Percentiles rank a stretch among this genome's conserved stretches.
Evolutionary conservation across 2,888 invertebrate genomes (phyloP).

Genomic region (Ligdia adustata): DNA sequence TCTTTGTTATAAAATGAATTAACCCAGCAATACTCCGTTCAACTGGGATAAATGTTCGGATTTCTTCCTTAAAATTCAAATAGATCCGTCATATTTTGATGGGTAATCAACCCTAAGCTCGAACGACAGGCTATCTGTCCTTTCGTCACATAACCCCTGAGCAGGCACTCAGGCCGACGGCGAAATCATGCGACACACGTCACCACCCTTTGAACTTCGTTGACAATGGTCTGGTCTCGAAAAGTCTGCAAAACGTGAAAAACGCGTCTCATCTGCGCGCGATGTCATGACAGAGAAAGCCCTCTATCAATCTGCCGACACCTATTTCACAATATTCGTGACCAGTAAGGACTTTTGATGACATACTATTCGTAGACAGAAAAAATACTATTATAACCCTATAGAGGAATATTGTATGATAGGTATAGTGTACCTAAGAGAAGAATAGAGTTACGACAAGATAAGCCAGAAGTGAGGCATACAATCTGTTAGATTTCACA

Average conservation of each 20-base stretch:
- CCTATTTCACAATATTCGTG: slow-evolving; percentile 48
- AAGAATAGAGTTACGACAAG: no score
- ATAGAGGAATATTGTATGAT: no score
- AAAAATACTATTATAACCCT: no score
- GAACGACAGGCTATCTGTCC: background rate
- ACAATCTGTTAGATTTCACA: no score
- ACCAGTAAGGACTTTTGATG: slow-evolving; percentile 14
- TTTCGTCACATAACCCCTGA: slow-evolving; percentile 28
- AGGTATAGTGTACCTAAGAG: no score
- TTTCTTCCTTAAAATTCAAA: background rate
- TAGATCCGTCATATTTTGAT: background rate
- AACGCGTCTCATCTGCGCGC: slow-evolving; percentile 55
- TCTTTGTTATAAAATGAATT: no score
- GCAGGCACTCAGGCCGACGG: slow-evolving; percentile 30
- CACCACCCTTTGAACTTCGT: slow-evolving; percentile 47
- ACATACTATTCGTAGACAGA: no score
- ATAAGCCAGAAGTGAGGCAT: no score
- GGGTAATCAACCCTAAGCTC: slow-evolving; percentile 7
- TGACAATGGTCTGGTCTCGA: slow-evolving; percentile 53
- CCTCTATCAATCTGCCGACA: slow-evolving; percentile 68
- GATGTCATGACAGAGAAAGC: slow-evolving; percentile 72
- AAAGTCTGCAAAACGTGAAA: slow-evolving; percentile 60
- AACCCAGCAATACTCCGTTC: no score
- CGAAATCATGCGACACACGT: slow-evolving; percentile 47
- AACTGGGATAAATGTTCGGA: background rate